Evolutionary conservation across 1,140 invertebrate species (phyloP), one percentile per base, ranked within the genome.

Genomic region (Dendrolimus kikuchii): DNA sequence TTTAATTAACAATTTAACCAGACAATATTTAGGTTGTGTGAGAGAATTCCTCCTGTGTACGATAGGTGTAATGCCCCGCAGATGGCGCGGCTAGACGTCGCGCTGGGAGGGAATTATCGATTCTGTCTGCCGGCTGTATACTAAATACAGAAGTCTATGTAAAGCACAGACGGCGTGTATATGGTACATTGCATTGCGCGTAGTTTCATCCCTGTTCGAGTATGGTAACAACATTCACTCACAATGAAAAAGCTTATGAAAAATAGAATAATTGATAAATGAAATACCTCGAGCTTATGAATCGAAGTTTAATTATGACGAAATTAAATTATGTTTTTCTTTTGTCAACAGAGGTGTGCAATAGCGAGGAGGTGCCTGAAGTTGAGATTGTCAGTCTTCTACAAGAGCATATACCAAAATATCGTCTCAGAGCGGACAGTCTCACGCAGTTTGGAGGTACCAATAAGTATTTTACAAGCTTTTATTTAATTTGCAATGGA

Each of bases 321-420:
- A 23, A 23, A 23, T 23, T 23, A 23, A 23, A 23, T 23, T 23
- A 2, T 23, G 23, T 38, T 51, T 57, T 56, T 55, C 41, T 72
- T 71, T 82, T 82, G 71, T 83, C 90, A 89, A 23, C 90, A 96
- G 94, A 96, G 87, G 90, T 96, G 82, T 96, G 94, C 90, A 95
- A 93, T 86, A 92, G 92, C 84, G 94, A 92, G 79, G 92, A 95
- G 81, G 88, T 96, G 79, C 93, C 94, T 77, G 92, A 99, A 90
- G 96, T 98, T 66, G 97, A 99, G 87, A 96, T 98, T 74, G 94
- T 98, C 77, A 97, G 95, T 83, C 89, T 99, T 66, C 88, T 98
- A 47, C 94, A 98, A 88, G 97, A 99, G 83, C 94, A 97, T 88
- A 97, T 99, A 82, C 97, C 97, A 47, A 93, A 93, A 74, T 99